phyloP scores from a whole-genome alignment of 2,797 vertebrate genomes.

The Sebastiscus tertius region DNA sequence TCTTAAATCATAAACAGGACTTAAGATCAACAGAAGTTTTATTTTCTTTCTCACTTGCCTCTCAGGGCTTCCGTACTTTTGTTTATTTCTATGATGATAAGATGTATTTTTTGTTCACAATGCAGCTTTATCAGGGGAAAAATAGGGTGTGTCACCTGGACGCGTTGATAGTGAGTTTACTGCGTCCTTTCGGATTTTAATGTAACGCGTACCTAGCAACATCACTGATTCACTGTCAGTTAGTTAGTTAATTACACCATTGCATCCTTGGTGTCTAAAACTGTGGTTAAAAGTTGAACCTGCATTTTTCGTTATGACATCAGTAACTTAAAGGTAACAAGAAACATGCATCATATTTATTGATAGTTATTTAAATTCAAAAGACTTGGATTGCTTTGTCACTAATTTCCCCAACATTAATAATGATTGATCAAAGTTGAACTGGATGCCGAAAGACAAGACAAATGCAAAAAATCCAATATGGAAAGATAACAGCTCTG shows the following conservation, averaged over 20 bases:
- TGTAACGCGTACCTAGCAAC: not conserved
- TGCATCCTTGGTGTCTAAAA: not conserved
- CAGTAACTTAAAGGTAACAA: not conserved
- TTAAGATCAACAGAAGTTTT: not conserved
- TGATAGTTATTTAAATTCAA: not conserved
- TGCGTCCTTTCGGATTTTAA: not conserved
- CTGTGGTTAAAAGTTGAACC: not conserved
- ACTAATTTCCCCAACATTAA: not conserved
- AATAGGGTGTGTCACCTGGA: not conserved
- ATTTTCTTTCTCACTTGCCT: not conserved
- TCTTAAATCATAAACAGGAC: too few relatives aligned
- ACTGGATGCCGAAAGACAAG: not conserved
- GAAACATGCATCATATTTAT: not conserved
- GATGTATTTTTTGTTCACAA: not conserved
- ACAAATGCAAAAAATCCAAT: conserved; percentile 4
- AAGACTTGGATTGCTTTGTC: not conserved
- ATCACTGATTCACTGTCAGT: not conserved
- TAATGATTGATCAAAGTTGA: not conserved
- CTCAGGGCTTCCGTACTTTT: not conserved
- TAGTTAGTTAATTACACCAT: not conserved
- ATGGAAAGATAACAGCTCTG: not conserved
- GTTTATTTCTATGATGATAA: not conserved
- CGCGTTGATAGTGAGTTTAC: not conserved
- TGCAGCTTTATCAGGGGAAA: not conserved
- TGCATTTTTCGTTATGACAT: not conserved